Base-by-base conservation (phyloP, 2,113 vertebrate genomes). In the Phrynosoma platyrhinos region DNA sequence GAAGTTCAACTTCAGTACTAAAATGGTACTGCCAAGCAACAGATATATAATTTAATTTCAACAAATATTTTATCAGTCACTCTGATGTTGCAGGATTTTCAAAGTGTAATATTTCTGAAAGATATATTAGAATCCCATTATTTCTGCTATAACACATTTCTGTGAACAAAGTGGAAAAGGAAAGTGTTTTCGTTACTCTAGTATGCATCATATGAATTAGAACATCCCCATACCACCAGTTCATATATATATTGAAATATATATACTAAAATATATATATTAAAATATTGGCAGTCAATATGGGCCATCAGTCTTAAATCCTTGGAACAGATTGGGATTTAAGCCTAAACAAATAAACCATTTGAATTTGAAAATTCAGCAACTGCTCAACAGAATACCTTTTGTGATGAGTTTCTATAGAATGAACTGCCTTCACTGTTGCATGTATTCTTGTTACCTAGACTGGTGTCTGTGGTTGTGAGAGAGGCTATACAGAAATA, bases 391-490 rank as follows among this genome's bases (percentile, higher is more conserved):
- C 72, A 87, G 75, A 69, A 91, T 27, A 0, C 6, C 18, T 30
- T 90, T 83, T 89, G 30, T 71, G 76, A 55, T 0, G 12, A 30
- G 0, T 27, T 91, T 91, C 62, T 87, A 14, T 20, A n/a, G 89
- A 80, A 36, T 58, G 30, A 84, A 3, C 9, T 52, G 83, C 16
- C 94, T 93, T 94, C 80, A 92, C 90, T 87, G 72, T 72, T 79
- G 69, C 85, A 52, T 90, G 89, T 66, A 40, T 80, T 92, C 95
- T 92, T 93, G 10, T 94, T 42, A 58, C 90, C 9, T 96, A 99
- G 99, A 98, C 97, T 27, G 99, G 98, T 55, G 97, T 99, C 94
- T 99, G 99, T 83, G 98, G 98, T 74, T 99, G 99, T 94, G 98
- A 99, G 95, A 97, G 94, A 89, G 98, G 99, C 83, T 99, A 99